A percentile compares a stretch with the other conserved stretches of the same genome.
Evolutionary conservation across 2,888 invertebrate genomes (phyloP).

Genomic region (Caenorhabditis panamensis): DNA sequence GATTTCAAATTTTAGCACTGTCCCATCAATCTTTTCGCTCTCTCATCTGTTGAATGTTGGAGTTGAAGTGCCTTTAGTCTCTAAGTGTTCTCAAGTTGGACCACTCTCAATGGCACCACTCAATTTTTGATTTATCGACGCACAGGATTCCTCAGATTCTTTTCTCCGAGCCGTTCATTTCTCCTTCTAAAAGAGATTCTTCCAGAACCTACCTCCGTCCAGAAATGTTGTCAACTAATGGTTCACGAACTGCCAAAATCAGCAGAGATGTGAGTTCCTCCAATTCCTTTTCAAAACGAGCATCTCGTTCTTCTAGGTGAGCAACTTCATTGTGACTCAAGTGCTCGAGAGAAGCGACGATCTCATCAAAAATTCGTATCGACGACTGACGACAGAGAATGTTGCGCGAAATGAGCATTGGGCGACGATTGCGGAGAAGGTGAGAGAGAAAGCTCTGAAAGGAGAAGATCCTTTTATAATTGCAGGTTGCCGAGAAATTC

Average conservation of each 20-base stretch:
- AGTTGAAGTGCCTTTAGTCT: background rate
- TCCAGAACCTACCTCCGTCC: background rate
- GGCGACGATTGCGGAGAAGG: slow-evolving; percentile 45
- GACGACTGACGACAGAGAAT: slow-evolving; percentile 56
- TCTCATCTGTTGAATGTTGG: background rate
- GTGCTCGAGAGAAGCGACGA: slow-evolving; percentile 63
- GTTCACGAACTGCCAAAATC: slow-evolving; percentile 25
- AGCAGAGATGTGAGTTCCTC: slow-evolving; percentile 48
- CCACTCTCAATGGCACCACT: too few species aligned
- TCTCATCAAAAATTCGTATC: slow-evolving; percentile 56
- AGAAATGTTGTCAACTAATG: slow-evolving; percentile 16
- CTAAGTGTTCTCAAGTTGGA: background rate
- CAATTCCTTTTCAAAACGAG: background rate
- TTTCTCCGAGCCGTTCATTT: background rate
- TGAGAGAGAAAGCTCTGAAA: background rate
- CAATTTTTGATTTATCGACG: background rate
- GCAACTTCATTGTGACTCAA: slow-evolving; percentile 62
- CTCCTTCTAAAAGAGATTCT: background rate
- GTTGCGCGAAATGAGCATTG: slow-evolving; percentile 56
- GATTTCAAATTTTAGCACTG: too few species aligned
- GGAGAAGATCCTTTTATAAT: background rate
- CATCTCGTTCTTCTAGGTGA: slow-evolving; percentile 33
- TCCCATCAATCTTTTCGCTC: background rate
- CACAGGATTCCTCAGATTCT: background rate
- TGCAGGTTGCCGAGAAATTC: slow-evolving; percentile 43